Conservation (phyloP, 1,140 invertebrate genomes). For the Metaphire vulgaris region DNA sequence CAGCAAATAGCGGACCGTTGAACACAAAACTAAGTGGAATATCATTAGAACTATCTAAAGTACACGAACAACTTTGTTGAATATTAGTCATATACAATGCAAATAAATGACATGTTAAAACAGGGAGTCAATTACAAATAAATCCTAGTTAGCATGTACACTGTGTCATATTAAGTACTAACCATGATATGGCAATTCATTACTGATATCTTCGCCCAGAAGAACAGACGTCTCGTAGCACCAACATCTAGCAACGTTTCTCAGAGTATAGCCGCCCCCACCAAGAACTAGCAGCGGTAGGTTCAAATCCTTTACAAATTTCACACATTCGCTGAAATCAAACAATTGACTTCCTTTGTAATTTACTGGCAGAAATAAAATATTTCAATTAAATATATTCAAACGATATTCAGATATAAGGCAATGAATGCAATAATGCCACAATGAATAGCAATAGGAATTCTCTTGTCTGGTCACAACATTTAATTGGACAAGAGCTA, state of each 20-base stretch:
- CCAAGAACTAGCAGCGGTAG: slow-evolving; percentile 86
- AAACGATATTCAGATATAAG: neutral
- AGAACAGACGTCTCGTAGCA: slow-evolving; percentile 95
- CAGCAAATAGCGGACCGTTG: too few species aligned
- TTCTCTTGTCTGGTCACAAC: too few species aligned
- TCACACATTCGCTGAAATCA: slow-evolving; percentile 71
- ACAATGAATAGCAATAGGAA: too few species aligned
- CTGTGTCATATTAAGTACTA: too few species aligned
- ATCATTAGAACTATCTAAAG: too few species aligned
- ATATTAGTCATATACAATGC: too few species aligned
- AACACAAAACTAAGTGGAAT: too few species aligned
- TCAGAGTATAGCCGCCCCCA: slow-evolving; percentile 82
- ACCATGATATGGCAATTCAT: slow-evolving; percentile 79
- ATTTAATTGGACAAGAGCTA: too few species aligned
- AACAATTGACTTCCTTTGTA: neutral
- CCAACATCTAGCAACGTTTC: slow-evolving; percentile 93
- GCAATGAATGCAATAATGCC: neutral
- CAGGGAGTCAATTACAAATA: too few species aligned
- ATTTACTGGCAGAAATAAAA: neutral
- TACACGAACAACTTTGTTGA: too few species aligned
- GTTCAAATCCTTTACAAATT: slow-evolving; percentile 82
- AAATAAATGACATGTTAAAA: too few species aligned
- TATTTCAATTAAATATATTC: neutral
- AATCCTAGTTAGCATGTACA: too few species aligned
- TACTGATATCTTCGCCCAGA: slow-evolving; percentile 70